Conservation (phyloP, 2,113 vertebrate genomes). For the Sterna hirundo region DNA sequence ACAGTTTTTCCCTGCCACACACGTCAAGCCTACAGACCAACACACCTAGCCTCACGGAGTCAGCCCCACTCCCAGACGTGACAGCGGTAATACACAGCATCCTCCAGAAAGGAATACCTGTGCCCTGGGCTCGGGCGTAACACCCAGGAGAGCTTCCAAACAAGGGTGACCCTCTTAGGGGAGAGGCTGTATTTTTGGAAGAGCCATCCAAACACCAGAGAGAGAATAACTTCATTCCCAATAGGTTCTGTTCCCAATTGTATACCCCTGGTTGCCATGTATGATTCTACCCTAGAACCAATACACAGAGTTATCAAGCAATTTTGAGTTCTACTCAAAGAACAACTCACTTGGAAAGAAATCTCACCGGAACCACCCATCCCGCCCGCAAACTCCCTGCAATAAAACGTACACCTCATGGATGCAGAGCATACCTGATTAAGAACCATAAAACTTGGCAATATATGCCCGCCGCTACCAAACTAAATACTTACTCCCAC, state of each 20-base stretch:
- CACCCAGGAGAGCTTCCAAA: not conserved
- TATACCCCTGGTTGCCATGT: not conserved
- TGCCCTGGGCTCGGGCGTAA: not conserved
- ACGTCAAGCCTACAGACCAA: not conserved
- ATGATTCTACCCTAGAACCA: not conserved
- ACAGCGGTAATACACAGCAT: not conserved
- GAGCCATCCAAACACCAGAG: not conserved
- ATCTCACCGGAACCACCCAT: not conserved
- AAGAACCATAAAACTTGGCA: not conserved
- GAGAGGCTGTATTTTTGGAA: not conserved
- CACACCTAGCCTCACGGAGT: not conserved
- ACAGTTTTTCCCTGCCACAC: not conserved
- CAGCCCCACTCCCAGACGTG: not conserved
- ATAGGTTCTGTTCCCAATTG: not conserved
- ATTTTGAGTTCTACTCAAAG: not conserved
- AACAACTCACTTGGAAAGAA: not conserved
- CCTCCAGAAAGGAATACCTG: not conserved
- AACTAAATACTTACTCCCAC: not conserved
- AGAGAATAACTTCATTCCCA: not conserved
- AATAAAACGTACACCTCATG: not conserved
- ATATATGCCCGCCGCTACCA: not conserved
- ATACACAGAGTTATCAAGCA: not conserved
- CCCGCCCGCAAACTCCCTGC: not conserved
- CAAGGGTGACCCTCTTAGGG: not conserved
- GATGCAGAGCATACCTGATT: not conserved